phyloP scores from a whole-genome alignment of 2,113 vertebrate genomes.

The Centropus bengalensis region DNA sequence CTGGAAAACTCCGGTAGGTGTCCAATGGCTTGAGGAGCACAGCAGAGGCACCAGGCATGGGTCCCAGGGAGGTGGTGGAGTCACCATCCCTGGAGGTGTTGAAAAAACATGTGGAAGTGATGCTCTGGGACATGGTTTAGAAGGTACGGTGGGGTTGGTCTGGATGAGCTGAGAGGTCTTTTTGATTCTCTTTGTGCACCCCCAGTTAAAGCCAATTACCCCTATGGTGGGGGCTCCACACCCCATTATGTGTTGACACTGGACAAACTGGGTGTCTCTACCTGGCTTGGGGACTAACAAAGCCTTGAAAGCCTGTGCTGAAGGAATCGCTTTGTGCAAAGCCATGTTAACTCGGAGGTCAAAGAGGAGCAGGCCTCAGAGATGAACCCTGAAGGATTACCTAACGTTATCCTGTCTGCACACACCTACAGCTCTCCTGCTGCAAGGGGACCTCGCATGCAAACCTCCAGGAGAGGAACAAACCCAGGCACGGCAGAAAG shows the following conservation, averaged over 20 bases:
- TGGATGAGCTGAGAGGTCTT: no score
- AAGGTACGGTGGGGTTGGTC: no score
- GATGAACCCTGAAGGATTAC: background rate
- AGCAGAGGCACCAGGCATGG: background rate
- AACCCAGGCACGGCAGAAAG: no score
- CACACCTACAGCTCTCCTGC: background rate
- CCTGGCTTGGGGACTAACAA: background rate
- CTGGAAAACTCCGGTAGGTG: background rate
- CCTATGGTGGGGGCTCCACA: accelerated
- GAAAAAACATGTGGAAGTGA: no score
- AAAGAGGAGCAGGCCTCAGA: background rate
- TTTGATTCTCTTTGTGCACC: no score
- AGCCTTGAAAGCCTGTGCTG: background rate
- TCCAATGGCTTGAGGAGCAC: accelerated
- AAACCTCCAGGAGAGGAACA: background rate
- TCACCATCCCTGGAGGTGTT: no score
- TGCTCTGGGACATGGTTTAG: no score
- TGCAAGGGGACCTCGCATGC: background rate
- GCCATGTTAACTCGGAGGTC: background rate
- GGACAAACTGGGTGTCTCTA: accelerated
- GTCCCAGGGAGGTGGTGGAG: background rate
- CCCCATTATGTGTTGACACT: accelerated
- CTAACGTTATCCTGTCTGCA: background rate
- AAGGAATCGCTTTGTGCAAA: background rate
- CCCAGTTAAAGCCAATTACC: background rate